Evolutionary conservation across 2,888 invertebrate genomes (phyloP).

Genomic region (Leucoma salicis): DNA sequence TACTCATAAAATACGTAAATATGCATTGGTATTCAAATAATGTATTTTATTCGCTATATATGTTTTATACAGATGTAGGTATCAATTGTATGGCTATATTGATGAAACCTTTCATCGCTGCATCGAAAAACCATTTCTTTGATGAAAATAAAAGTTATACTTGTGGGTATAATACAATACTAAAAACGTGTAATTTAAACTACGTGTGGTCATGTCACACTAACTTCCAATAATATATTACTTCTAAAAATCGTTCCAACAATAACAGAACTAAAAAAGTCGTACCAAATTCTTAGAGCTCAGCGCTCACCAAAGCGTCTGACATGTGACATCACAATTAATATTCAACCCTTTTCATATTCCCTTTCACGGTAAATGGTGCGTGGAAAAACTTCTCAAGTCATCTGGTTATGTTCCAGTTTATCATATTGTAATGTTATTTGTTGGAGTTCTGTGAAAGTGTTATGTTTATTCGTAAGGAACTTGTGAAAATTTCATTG

Average conservation of each 20-base stretch:
- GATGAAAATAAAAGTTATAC: too few relatives aligned
- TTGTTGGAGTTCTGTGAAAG: constrained; percentile 13
- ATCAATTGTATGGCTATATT: too few relatives aligned
- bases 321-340: constrained; percentile 65
- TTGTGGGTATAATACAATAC: too few relatives aligned
- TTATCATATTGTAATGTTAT: constrained; percentile 28
- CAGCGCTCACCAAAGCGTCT: constrained; percentile 34
- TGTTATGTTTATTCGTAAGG: constrained; percentile 6
- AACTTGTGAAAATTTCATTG: too few relatives aligned
- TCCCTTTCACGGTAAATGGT: constrained; percentile 55
- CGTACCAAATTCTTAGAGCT: constrained; percentile 19
- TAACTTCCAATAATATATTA: neutral
- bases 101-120: too few relatives aligned
- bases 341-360: constrained; percentile 59
- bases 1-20: too few relatives aligned
- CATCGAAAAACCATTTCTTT: too few relatives aligned
- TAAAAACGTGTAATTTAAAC: too few relatives aligned
- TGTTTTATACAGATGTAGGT: too few relatives aligned
- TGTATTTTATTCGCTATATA: too few relatives aligned
- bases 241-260: constrained; percentile 1
- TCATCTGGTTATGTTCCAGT: constrained; percentile 31
- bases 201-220: too few relatives aligned
- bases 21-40: too few relatives aligned
- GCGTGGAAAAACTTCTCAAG: constrained; percentile 54
- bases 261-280: constrained; percentile 20